A percentile compares a stretch with the other conserved stretches of the same genome.
Evolutionary conservation across 2,888 invertebrate species (phyloP).

Genomic region (Callosobruchus maculatus): DNA sequence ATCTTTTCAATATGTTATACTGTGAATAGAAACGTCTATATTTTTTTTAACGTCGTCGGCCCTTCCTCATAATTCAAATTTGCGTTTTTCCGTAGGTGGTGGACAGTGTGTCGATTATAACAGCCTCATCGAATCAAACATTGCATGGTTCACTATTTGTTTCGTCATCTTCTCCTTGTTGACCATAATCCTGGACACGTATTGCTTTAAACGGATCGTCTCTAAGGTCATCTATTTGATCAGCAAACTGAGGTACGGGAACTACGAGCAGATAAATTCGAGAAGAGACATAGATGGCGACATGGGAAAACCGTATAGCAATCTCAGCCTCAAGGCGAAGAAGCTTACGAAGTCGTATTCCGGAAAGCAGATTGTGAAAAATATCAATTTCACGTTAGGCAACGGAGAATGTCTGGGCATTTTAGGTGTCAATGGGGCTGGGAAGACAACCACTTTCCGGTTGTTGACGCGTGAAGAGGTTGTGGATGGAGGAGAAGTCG

Average conservation of each 20-base stretch:
- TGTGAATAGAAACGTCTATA: too few relatives aligned
- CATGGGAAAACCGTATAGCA: neutral
- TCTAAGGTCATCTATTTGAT: slow-evolving; percentile 5
- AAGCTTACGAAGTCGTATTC: slow-evolving; percentile 59
- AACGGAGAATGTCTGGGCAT: slow-evolving; percentile 78
- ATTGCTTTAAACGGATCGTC: slow-evolving; percentile 14
- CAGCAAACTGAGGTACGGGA: neutral
- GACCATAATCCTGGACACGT: slow-evolving; percentile 25
- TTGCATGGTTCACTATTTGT: slow-evolving; percentile 4
- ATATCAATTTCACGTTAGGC: slow-evolving; percentile 65
- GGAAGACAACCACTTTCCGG: slow-evolving; percentile 81
- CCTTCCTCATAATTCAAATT: too few relatives aligned
- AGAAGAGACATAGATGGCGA: neutral
- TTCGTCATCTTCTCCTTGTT: slow-evolving; percentile 27
- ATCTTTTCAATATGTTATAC: too few relatives aligned
- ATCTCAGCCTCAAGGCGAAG: slow-evolving; percentile 21
- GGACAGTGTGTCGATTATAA: neutral
- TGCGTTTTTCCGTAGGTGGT: too few relatives aligned
- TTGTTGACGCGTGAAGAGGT: slow-evolving; percentile 60
- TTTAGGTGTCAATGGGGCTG: slow-evolving; percentile 84
- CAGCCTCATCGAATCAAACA: neutral
- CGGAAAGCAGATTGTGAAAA: slow-evolving; percentile 42
- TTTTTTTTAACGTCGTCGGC: too few relatives aligned
- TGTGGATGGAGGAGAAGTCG: slow-evolving; percentile 50
- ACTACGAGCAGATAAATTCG: neutral